Conservation (phyloP, 2,113 vertebrate genomes). For the Spheniscus mendiculus region DNA sequence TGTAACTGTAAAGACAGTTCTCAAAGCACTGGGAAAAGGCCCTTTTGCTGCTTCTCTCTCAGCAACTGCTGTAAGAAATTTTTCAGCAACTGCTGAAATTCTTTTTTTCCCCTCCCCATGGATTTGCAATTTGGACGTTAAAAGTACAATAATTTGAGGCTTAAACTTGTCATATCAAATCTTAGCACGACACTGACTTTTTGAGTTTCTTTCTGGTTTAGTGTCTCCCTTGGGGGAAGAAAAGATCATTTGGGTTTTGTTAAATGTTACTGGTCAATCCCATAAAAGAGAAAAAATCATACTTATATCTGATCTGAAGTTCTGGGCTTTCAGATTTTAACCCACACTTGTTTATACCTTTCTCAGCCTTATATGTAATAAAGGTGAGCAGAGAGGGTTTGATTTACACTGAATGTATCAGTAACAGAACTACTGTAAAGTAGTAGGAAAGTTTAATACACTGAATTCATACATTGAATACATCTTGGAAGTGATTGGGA, state of each 20-base stretch:
- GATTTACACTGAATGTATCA: background rate
- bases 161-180: background rate
- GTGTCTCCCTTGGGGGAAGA: background rate
- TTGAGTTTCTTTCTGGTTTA: background rate
- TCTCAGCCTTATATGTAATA: background rate
- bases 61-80: background rate
- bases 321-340: background rate
- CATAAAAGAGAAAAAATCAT: slow-evolving; percentile 11
- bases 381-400: background rate
- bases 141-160: background rate
- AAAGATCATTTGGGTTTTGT: slow-evolving; percentile 8
- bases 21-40: background rate
- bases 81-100: background rate
- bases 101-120: background rate
- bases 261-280: slow-evolving; percentile 23
- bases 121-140: background rate
- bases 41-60: background rate
- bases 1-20: background rate
- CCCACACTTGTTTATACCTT: background rate
- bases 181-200: background rate
- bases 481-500: background rate
- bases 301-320: background rate
- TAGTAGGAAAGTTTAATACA: background rate
- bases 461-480: background rate
- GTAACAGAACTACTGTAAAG: background rate